Evolutionary conservation across 2,797 vertebrate species (phyloP), one percentile per base, ranked within the genome.

Genomic region (Enteromius radiatus): DNA sequence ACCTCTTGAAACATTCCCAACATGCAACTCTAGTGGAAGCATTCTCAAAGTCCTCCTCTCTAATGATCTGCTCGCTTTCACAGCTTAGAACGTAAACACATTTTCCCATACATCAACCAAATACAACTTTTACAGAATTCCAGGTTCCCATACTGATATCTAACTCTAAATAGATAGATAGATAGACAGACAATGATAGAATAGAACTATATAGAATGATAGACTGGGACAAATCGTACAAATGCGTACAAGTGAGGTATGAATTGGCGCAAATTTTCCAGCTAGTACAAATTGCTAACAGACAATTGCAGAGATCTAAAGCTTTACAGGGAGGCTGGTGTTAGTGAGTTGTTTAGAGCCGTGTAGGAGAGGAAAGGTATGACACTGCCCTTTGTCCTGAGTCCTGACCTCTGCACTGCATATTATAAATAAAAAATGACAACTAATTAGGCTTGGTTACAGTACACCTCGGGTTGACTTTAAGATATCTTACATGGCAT

Each of bases 291-390:
- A 36, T n/a, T n/a, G n/a, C n/a, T n/a, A n/a, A 61, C 2, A 7
- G 26, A 31, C 3, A 7, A 1, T 19, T 28, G 33, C 0, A 17
- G 26, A 41, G 38, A 41, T 41, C 38, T 41, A 41, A 41, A 41
- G 38, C 38, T 89, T 84, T 87, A 38, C 87, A 80, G 82, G 78
- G 67, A 77, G 41, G 61, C 63, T 54, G 81, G 45, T 76, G 83
- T 85, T 81, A 81, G 54, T 28, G 81, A 87, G 87, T 59, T 78
- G 45, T 3, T 41, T 80, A 70, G 64, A 59, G 54, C 41, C 36
- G 21, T 45, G 79, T 73, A 54, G 69, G 79, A 81, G 79, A 64
- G 54, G 69, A 64, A 9, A 2, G 38, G 54, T 21, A 23, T 3
- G 41, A 36, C 54, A 45, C 21, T 64, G 56, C 28, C 68, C 78